phyloP scores from a whole-genome alignment of 2,797 vertebrate genomes.

The Nothura maculosa region DNA sequence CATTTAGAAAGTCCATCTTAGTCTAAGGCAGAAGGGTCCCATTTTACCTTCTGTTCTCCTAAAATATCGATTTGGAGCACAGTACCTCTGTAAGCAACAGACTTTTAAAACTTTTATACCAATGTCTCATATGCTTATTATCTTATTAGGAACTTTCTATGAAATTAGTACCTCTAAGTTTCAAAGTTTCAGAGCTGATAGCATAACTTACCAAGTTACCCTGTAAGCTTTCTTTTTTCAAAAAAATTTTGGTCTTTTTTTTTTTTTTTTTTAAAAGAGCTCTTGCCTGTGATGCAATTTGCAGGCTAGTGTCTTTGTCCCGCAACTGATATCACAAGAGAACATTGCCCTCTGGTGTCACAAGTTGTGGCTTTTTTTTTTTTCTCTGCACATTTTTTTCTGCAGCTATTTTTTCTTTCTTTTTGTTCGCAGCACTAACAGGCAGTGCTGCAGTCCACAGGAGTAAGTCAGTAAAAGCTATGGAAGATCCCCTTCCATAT shows the following conservation, averaged over 20 bases:
- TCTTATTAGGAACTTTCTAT: neutral
- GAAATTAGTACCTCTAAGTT: neutral
- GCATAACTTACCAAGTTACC: neutral
- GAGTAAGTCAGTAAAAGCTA: neutral
- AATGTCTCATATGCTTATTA: neutral
- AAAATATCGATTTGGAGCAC: neutral
- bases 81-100: neutral
- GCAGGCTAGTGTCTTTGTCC: constrained; percentile 2
- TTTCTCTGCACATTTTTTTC: neutral
- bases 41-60: neutral
- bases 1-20: neutral
- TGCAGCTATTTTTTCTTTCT: neutral
- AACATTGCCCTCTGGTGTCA: constrained; percentile 78
- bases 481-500: too few relatives aligned
- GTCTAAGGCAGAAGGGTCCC: neutral
- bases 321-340: neutral
- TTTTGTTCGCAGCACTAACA: neutral
- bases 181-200: neutral
- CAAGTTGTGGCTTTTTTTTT: constrained; percentile 1
- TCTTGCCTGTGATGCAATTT: neutral
- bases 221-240: neutral
- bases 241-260: neutral
- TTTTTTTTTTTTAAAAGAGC: neutral
- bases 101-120: neutral
- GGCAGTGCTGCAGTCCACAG: neutral